Evolutionary conservation across 2,888 invertebrate genomes (phyloP), one percentile per base, ranked within the genome.

Genomic region (Frankliniella intonsa): DNA sequence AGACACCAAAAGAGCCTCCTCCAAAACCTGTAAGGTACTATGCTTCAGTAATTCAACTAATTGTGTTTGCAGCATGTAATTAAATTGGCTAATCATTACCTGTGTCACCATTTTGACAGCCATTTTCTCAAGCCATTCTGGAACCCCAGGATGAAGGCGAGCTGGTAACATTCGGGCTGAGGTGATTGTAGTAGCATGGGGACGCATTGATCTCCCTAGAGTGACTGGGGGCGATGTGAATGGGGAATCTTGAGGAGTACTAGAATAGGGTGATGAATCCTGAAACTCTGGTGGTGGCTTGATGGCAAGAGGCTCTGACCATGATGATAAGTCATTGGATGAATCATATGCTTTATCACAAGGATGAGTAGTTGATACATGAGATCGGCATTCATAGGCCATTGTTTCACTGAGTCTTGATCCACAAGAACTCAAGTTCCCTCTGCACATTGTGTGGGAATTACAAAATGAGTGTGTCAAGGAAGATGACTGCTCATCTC

Each of bases 281-380:
- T 95, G 95, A 89, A 95, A 96, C 87, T 96, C 94, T 22, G 93
- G 93, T 22, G 96, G 96, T 83, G 96, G 96, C 86, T 95, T 94
- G 84, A 95, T 95, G 22, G 94, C 91, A 82, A 88, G 69, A 22
- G 80, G 38, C 79, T 51, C 81, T 82, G 81, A 55, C 81, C 82
- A 50, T 80, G 83, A 81, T 82, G 82, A 49, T 80, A 81, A 81
- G 51, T 81, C 80, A 81, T 81, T 82, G 55, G 81, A 82, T 81
- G 81, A 81, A 84, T 82, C 80, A 85, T 84, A 82, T 85, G 85
- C 83, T 85, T 86, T 82, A 85, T 85, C 65, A 84, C 22, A 25
- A 25, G 11, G 12, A 3, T 38, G 38, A 38, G 38, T 38, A 38
- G 38, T 3, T 38, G 5, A 38, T 38, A 38, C 5, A 38, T 38